Conservation (phyloP, 1,140 invertebrate genomes). For the Limonius californicus region DNA sequence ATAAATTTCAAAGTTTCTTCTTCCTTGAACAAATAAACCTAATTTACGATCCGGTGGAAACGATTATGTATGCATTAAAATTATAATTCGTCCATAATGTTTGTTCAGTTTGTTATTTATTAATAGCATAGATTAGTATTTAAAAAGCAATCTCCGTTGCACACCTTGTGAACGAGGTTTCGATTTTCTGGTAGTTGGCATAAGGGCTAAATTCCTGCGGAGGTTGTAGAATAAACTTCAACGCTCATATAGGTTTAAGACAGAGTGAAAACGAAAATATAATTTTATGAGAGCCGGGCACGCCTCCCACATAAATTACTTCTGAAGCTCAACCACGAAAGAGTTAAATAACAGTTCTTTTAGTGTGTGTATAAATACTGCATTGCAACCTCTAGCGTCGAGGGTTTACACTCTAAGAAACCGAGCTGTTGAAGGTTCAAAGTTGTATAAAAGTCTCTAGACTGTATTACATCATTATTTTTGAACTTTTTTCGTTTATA, state of each 20-base stretch:
- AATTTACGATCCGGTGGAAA: slow-evolving; percentile 37
- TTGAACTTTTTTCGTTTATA: too few species aligned
- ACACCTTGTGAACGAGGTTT: slow-evolving; percentile 12
- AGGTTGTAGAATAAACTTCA: too few species aligned
- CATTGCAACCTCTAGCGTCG: too few species aligned
- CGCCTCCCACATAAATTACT: slow-evolving; percentile 35
- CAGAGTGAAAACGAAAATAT: slow-evolving; percentile 21
- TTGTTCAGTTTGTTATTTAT: slow-evolving; percentile 44
- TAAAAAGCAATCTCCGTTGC: slow-evolving; percentile 35
- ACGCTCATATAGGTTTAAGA: not conserved
- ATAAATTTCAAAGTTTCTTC: slow-evolving; percentile 21
- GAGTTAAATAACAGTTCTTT: not conserved
- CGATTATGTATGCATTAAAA: slow-evolving; percentile 43
- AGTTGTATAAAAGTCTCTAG: too few species aligned
- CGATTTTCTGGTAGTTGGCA: too few species aligned
- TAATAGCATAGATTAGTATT: slow-evolving; percentile 36
- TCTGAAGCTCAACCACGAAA: slow-evolving; percentile 14
- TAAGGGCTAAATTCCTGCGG: not conserved
- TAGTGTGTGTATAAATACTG: too few species aligned
- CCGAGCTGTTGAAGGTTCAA: too few species aligned
- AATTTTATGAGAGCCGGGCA: slow-evolving; percentile 34
- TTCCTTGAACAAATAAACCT: slow-evolving; percentile 36
- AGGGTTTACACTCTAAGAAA: too few species aligned
- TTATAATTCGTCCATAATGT: slow-evolving; percentile 44
- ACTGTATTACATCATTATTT: too few species aligned